Conservation (phyloP, 2,797 vertebrate genomes). For the Gallinago nigripennis region DNA sequence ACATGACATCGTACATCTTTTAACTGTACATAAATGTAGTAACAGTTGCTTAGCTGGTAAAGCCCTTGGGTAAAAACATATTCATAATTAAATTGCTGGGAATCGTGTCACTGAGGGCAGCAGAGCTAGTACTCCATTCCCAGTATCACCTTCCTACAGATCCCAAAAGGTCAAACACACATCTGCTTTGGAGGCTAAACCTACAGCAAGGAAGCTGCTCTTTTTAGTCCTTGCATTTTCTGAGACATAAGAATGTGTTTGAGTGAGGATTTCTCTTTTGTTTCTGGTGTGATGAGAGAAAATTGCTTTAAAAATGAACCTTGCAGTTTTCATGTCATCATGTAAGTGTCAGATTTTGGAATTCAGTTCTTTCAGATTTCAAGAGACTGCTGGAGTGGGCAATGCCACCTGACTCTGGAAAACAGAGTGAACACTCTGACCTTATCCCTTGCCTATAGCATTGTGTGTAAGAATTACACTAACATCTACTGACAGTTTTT, state of each 20-base stretch:
- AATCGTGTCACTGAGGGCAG: neutral
- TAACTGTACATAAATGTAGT: neutral
- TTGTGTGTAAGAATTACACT: neutral
- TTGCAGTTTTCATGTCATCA: neutral
- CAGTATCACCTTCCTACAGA: neutral
- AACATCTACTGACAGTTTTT: neutral
- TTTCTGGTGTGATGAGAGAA: neutral
- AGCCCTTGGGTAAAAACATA: neutral
- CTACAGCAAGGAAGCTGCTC: neutral
- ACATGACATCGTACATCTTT: neutral
- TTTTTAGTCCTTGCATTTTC: neutral
- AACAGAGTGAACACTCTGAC: neutral
- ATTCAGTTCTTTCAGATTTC: neutral
- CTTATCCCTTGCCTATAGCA: neutral
- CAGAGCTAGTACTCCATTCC: neutral
- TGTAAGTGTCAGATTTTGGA: neutral
- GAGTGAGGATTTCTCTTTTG: neutral
- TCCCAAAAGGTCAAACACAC: neutral
- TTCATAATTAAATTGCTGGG: neutral
- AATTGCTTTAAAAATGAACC: neutral
- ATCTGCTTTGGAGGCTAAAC: neutral
- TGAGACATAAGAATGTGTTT: neutral
- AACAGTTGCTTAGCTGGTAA: conserved; percentile 10
- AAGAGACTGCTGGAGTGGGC: neutral
- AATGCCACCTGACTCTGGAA: neutral